Conservation (phyloP, 1,140 invertebrate genomes). For the Dreissena polymorpha region DNA sequence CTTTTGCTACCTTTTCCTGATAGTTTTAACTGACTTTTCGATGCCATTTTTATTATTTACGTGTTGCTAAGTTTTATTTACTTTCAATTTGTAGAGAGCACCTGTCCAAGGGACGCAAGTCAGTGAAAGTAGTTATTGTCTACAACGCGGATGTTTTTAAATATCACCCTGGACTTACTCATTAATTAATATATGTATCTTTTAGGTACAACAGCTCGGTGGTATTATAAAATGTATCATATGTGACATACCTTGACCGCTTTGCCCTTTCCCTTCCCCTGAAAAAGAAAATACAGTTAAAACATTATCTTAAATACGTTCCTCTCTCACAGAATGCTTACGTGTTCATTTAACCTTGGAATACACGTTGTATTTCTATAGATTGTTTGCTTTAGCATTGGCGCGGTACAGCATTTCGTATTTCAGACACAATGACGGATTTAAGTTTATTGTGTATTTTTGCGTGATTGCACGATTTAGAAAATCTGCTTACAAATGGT, state of each 20-base stretch:
- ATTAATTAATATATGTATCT: too few relatives aligned
- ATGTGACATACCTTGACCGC: slow-evolving; percentile 11
- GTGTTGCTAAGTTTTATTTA: slow-evolving; percentile 51
- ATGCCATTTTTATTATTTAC: slow-evolving; percentile 49
- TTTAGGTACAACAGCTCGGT: too few relatives aligned
- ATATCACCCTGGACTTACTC: too few relatives aligned
- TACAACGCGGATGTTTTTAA: too few relatives aligned
- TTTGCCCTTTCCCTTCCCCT: slow-evolving; percentile 32
- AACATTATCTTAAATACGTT: not conserved
- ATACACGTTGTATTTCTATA: not conserved
- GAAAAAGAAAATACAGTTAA: not conserved
- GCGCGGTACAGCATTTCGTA: not conserved
- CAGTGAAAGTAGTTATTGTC: not conserved
- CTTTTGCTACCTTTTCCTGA: slow-evolving; percentile 44
- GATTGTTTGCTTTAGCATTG: not conserved
- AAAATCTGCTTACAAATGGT: too few relatives aligned
- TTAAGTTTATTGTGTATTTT: too few relatives aligned
- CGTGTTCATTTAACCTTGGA: not conserved
- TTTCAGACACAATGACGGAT: not conserved
- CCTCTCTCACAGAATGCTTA: not conserved
- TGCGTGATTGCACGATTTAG: too few relatives aligned
- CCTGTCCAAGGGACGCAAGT: slow-evolving; percentile 41
- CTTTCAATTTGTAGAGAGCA: slow-evolving; percentile 43
- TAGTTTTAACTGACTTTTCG: slow-evolving; percentile 42
- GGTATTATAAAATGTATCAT: not conserved